Evolutionary conservation across 1,140 invertebrate genomes (phyloP).

Genomic region (Zaprionus vittiger): DNA sequence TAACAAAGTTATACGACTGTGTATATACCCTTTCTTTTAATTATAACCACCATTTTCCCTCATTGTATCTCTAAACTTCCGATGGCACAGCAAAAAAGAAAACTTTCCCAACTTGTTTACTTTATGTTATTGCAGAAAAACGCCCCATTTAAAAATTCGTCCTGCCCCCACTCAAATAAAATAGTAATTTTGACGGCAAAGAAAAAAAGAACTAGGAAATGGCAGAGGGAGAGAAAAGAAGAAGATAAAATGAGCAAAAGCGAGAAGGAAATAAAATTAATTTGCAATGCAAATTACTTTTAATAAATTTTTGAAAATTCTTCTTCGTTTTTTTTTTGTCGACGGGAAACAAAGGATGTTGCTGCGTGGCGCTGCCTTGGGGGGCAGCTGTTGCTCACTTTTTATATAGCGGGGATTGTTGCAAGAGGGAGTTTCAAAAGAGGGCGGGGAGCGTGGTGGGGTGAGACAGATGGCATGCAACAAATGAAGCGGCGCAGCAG

Average conservation of each 20-base stretch:
- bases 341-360: neutral
- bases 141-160: neutral
- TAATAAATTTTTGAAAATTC: constrained; percentile 57
- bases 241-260: neutral
- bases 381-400: constrained; percentile 41
- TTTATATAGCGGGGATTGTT: neutral
- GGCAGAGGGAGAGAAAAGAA: constrained; percentile 36
- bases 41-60: too few relatives aligned
- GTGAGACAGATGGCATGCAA: constrained; percentile 29
- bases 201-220: constrained; percentile 38
- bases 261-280: constrained; percentile 64
- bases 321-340: constrained; percentile 30
- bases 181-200: constrained; percentile 42
- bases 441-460: too few relatives aligned
- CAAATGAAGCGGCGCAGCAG: constrained; percentile 41
- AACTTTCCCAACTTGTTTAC: constrained; percentile 9
- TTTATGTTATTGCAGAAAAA: neutral
- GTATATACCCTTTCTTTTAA: too few relatives aligned
- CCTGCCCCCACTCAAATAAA: constrained; percentile 34
- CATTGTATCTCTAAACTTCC: neutral
- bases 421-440: constrained; percentile 3
- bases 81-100: too few relatives aligned
- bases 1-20: too few relatives aligned
- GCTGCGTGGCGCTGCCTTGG: neutral
- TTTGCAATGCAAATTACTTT: constrained; percentile 78